Evolutionary conservation across 2,888 invertebrate species (phyloP), one percentile per base, ranked within the genome.

Genomic region (Antheraea yamamai): DNA sequence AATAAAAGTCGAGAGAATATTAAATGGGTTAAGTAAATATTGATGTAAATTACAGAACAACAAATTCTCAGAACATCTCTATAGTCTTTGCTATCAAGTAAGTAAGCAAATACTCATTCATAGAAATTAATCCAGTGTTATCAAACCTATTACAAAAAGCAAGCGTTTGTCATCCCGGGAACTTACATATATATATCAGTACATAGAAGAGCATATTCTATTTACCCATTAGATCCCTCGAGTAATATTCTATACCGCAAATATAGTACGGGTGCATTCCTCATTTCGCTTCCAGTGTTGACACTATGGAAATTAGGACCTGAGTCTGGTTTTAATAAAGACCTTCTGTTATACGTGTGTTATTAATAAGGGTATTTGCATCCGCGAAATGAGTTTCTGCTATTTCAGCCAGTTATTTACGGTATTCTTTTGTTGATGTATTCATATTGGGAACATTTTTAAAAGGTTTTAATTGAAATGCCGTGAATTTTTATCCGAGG

Each of bases 231-330:
- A 83, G 35, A 80, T 70, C 81, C 82, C 81, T 76, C 76, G 78
- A 80, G 85, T 80, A 83, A 83, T 82, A 83, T 81, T 79, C 81
- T 78, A 76, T 78, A 78, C 78, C 76, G 71, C 78, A 76, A 76
- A 82, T 81, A 75, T 61, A 75, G 47, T 72, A 47, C 20, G 61
- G 70, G 51, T 89, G 90, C 89, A 91, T 88, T 89, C 84, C 90
- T 88, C 89, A 88, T 91, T 75, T 75, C 58, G 74, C 74, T 55
- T 86, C 81, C 79, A 76, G 75, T 89, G 89, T 92, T 91, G 89
- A 90, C 90, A 89, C 84, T 88, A 91, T 91, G 89, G 83, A 89
- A 92, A 92, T 92, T 88, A 90, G 85, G 81, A 84, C 79, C 85
- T 81, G 82, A 82, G 79, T 77, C 84, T 82, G 85, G 85, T 87